Base-by-base conservation (phyloP, 30 jellyfish, hydroid and myxozoan species). In the Aurelia sp. region DNA sequence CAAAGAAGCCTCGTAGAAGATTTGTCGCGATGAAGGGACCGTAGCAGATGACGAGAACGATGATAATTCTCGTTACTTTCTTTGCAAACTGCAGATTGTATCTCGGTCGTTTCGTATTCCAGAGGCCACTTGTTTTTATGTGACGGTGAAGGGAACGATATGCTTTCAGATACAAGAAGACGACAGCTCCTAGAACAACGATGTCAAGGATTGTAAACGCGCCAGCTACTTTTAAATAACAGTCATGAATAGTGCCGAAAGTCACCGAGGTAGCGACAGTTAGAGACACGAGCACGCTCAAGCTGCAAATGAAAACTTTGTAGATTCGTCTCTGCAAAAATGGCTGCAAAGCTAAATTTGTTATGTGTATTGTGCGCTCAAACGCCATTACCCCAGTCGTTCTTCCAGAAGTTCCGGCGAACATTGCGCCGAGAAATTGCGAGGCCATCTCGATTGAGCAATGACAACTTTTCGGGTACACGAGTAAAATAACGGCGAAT, bases 381-480 rank as follows among this genome's bases (percentile, higher is more conserved):
- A 89, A 62, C 3, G 97, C 92, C n/a, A 89, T 79, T 20, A 80
- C 20, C n/a, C 66, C 89, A 4, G 90, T 89, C 22, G 87, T 81
- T 55, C 90, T 71, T 13, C 88, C 97, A 35, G 97, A 89, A 1
- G 87, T 62, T 19, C 90, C 89, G 22, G 84, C 85, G 51, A 79
- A 73, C 41, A 79, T 16, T 30, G 90, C 86, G 23, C 79, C 90
- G 33, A 65, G 18, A 63, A 89, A 89, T 81, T 89, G 97, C 41
- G 92, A 66, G 16, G 75, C 73, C 18, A 89, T 82, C 60, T 89
- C 97, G 62, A 89, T 13, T 1, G 33, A 61, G 48, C 97, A 89
- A 23, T 63, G 37, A 71, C 89, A 67, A 13, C 50, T 62, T 11
- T 21, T 12, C 9, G 97, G 92, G 67, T 79, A 19, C 13, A 62